Evolutionary conservation across 2,888 invertebrate species (phyloP).

Genomic region (Aphidius colemani): DNA sequence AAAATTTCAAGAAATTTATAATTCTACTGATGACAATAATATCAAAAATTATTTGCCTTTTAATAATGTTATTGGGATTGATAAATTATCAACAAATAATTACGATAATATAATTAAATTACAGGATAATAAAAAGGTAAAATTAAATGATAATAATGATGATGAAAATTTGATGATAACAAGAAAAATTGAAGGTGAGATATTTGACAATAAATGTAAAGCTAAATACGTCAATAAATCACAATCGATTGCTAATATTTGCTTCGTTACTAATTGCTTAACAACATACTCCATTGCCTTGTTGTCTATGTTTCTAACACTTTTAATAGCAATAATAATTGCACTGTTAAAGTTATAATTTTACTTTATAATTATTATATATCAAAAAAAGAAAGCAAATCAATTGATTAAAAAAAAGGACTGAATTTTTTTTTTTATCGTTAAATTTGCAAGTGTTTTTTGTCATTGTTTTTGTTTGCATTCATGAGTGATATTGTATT

Average conservation of each 20-base stretch:
- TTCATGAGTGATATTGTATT: background rate
- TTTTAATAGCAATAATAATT: conserved; percentile 51
- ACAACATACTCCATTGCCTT: conserved; percentile 48
- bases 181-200: conserved; percentile 50
- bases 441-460: background rate
- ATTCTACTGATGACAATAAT: background rate
- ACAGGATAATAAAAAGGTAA: conserved; percentile 6
- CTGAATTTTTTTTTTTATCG: conserved; percentile 1
- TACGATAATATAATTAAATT: background rate
- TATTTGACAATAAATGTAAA: conserved; percentile 40
- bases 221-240: conserved; percentile 32
- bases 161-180: conserved; percentile 17
- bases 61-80: no score
- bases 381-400: background rate
- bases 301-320: conserved; percentile 52
- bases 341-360: conserved; percentile 42
- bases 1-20: background rate
- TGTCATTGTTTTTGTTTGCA: background rate
- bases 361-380: no score
- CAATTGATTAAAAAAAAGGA: background rate
- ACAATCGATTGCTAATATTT: conserved; percentile 38
- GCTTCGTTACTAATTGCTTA: conserved; percentile 52
- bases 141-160: conserved; percentile 3
- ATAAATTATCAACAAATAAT: background rate
- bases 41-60: background rate